A percentile compares a stretch with the other conserved stretches of the same genome.
These are phyloP conservation scores for Orthosia cruda DNA, from an alignment of 2,888 invertebrate genomes.

Conservation along the genomic window DNA sequence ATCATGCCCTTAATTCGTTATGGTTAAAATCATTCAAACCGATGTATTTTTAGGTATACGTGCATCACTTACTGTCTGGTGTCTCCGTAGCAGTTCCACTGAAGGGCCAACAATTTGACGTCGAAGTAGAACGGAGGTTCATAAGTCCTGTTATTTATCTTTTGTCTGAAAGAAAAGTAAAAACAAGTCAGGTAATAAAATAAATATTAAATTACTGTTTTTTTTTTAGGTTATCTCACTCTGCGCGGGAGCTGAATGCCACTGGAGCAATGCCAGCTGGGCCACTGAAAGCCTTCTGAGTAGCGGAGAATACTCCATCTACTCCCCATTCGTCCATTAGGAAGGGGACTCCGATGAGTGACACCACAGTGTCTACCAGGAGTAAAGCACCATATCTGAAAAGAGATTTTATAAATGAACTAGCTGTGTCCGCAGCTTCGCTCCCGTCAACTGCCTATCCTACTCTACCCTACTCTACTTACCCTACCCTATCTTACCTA, in stretches of 20 bases:
- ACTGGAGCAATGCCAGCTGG: slow-evolving; percentile 94
- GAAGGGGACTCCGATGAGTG: slow-evolving; percentile 92
- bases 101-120: slow-evolving; percentile 82
- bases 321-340: slow-evolving; percentile 93
- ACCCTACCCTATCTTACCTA: too few species aligned
- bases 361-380: slow-evolving; percentile 94
- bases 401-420: background rate
- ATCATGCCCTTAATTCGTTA: too few species aligned
- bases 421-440: too few species aligned
- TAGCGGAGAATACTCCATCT: slow-evolving; percentile 93
- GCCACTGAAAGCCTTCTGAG: slow-evolving; percentile 93
- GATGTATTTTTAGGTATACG: too few species aligned
- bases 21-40: too few species aligned
- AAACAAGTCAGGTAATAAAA: too few species aligned
- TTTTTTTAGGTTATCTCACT: slow-evolving; percentile 84
- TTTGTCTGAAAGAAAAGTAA: slow-evolving; percentile 76
- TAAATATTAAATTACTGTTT: background rate
- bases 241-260: slow-evolving; percentile 92
- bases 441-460: too few species aligned
- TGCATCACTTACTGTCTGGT: slow-evolving; percentile 79
- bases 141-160: slow-evolving; percentile 82
- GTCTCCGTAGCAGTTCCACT: slow-evolving; percentile 88
- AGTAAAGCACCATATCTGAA: slow-evolving; percentile 92
- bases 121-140: slow-evolving; percentile 88
- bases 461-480: too few species aligned